phyloP scores from a whole-genome alignment of 2,113 vertebrate genomes.

The Piprites chloris region DNA sequence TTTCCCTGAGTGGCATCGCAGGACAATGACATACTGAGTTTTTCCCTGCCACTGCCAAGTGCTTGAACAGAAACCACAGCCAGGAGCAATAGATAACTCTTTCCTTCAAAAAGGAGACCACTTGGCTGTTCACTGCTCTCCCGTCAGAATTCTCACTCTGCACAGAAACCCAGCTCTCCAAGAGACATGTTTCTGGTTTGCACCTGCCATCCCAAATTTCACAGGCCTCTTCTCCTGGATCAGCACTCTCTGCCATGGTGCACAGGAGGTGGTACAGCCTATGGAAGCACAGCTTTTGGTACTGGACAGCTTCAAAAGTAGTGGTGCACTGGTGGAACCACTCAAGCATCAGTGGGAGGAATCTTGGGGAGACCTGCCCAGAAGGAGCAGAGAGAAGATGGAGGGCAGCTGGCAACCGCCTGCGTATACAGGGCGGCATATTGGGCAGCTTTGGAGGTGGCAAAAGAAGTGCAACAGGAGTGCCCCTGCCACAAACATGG shows the following conservation, averaged over 20 bases:
- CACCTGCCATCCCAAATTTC: neutral
- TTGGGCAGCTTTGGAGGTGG: accelerated
- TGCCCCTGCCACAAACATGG: accelerated
- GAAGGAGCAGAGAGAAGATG: neutral
- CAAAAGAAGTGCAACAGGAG: neutral
- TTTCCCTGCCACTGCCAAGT: neutral
- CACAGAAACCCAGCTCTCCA: neutral
- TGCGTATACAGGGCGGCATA: neutral
- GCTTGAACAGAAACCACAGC: neutral
- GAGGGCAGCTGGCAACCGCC: neutral
- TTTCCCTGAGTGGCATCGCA: neutral
- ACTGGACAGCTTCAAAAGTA: neutral
- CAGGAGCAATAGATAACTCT: neutral
- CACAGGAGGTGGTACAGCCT: neutral
- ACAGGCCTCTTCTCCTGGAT: neutral
- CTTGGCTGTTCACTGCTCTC: neutral
- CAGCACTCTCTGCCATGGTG: accelerated
- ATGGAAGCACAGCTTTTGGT: neutral
- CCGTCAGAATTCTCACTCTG: neutral
- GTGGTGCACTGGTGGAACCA: neutral
- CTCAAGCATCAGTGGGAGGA: neutral
- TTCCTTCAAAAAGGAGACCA: neutral
- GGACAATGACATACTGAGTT: neutral
- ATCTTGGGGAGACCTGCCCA: neutral
- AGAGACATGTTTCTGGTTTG: neutral